A percentile compares a stretch with the other conserved stretches of the same genome.
These are phyloP conservation scores for Dolichotis patagonum DNA, from an alignment of 2,113 vertebrate species.

Conservation along the genomic window DNA sequence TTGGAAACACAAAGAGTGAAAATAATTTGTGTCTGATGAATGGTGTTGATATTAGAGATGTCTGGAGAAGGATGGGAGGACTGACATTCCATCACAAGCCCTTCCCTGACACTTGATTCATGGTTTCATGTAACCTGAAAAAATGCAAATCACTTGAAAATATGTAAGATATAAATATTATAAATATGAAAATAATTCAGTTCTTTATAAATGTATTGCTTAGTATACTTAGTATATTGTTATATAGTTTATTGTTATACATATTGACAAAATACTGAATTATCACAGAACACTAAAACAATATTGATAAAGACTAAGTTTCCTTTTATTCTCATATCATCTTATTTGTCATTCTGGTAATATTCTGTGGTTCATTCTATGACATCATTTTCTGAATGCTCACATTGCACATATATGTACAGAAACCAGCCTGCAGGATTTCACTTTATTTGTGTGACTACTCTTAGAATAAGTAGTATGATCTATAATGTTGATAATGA, in stretches of 20 bases:
- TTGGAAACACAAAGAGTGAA: neutral
- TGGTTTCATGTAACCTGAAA: neutral
- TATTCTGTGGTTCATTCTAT: neutral
- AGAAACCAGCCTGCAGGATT: neutral
- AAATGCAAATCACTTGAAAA: conserved; percentile 3
- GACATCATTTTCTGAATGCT: neutral
- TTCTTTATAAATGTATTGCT: neutral
- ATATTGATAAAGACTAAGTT: neutral
- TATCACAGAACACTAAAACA: neutral
- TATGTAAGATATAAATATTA: neutral
- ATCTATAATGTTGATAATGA: neutral
- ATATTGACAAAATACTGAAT: neutral
- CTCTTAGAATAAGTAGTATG: neutral
- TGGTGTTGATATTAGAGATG: neutral
- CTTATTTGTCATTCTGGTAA: neutral
- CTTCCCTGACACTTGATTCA: neutral
- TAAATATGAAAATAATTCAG: neutral
- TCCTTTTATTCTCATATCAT: neutral
- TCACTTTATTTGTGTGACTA: neutral
- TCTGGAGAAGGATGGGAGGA: neutral
- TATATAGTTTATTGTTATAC: neutral
- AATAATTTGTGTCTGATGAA: neutral
- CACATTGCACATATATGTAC: neutral
- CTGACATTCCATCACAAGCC: neutral
- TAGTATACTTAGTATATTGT: neutral